These are phyloP conservation scores for Litoditis marina DNA, from an alignment of 2,888 invertebrate species.

Conservation along the genomic window DNA sequence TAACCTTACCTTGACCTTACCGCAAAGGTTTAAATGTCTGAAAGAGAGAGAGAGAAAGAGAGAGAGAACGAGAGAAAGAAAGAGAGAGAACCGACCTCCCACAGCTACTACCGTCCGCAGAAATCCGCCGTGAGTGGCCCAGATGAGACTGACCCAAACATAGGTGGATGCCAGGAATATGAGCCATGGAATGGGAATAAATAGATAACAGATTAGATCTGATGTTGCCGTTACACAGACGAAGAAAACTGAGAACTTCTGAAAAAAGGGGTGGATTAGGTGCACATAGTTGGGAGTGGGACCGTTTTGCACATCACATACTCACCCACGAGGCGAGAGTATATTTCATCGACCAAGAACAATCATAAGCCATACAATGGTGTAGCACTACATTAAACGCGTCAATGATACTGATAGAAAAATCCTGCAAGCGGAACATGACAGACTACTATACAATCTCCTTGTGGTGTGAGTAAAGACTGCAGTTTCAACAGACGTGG, in stretches of 20 bases:
- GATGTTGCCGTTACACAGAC: slow-evolving; percentile 94
- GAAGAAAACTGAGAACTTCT: slow-evolving; percentile 97
- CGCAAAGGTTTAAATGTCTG: no score
- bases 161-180: slow-evolving; percentile 85
- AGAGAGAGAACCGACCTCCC: slow-evolving; percentile 4
- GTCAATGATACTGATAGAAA: no score
- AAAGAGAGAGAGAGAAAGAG: no score
- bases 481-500: no score
- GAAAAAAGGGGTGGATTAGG: slow-evolving; percentile 54
- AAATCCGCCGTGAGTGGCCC: slow-evolving; percentile 41
- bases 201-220: slow-evolving; percentile 96
- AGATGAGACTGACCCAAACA: slow-evolving; percentile 40
- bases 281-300: neutral
- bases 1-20: no score
- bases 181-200: slow-evolving; percentile 73
- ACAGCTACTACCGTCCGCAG: slow-evolving; percentile 26
- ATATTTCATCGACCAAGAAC: slow-evolving; percentile 15
- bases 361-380: neutral
- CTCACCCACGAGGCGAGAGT: neutral
- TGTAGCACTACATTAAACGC: neutral
- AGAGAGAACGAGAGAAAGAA: no score
- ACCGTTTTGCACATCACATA: neutral
- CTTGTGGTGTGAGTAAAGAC: no score
- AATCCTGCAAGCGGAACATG: no score
- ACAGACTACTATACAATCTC: no score